Evolutionary conservation across 2,888 invertebrate species (phyloP), one percentile per base, ranked within the genome.

Genomic region (Acanthosepion pharaonis): DNA sequence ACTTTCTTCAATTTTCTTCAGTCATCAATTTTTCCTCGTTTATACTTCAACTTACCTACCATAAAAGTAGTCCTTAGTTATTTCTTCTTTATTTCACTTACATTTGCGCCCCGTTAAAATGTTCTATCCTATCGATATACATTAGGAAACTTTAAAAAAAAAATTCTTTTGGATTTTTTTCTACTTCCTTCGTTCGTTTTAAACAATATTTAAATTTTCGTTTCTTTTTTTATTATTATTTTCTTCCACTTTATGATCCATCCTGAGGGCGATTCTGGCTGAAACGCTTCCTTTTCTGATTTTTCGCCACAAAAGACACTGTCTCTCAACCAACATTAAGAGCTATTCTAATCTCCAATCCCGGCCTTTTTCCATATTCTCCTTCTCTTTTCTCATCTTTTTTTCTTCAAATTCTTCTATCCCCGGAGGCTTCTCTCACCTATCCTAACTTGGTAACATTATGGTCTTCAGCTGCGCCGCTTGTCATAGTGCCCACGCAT

Each of bases 401-500:
- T 15, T 9, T n/a, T 1, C 9, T n/a, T n/a, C 9, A 78, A 78
- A 5, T n/a, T 78, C n/a, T 78, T 33, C 18, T n/a, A 33, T 78
- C 78, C n/a, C 33, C n/a, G n/a, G 8, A 78, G 33, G 78, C 78
- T n/a, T 33, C n/a, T 78, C n/a, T 78, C 78, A 33, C 78, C 78
- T 78, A 78, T 78, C n/a, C 33, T 78, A 78, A n/a, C 78, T n/a
- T 15, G 1, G n/a, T n/a, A 78, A 33, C 78, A 78, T 78, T n/a
- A 78, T 78, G n/a, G n/a, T 78, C n/a, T 78, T 78, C 78, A n/a
- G 78, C 78, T 78, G 78, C n/a, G 78, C 78, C 78, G 78, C 78
- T n/a, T 78, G 78, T 78, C 78, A 78, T 78, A 5, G n/a, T n/a
- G 78, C 78, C 78, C n/a, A 15, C n/a, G 78, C 78, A 78, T 78